Evolutionary conservation across 2,888 invertebrate genomes (phyloP).

Genomic region (Eudemis profundana): DNA sequence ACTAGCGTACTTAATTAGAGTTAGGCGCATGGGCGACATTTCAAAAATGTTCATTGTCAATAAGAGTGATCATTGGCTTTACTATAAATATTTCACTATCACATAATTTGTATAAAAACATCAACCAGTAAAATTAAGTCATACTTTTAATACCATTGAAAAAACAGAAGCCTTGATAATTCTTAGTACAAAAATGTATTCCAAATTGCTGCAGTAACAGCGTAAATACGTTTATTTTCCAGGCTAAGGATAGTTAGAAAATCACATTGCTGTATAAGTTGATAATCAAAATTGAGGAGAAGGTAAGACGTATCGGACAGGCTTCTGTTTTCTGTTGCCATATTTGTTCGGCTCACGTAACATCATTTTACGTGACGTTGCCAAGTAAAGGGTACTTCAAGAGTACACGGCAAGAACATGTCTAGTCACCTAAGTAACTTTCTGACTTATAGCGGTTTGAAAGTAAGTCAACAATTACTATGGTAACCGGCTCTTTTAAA

Average conservation of each 20-base stretch:
- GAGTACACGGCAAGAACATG: no score
- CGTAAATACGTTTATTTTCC: constrained; percentile 60
- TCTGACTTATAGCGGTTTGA: no score
- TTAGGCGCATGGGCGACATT: constrained; percentile 10
- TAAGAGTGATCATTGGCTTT: constrained; percentile 18
- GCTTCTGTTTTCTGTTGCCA: constrained; percentile 67
- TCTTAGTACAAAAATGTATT: background rate
- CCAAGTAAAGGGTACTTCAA: no score
- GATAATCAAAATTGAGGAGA: constrained; percentile 51
- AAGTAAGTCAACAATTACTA: no score
- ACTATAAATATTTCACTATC: constrained; percentile 12
- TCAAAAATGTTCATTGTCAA: background rate
- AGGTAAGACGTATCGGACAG: constrained; percentile 63
- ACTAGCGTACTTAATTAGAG: background rate
- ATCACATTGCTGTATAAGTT: constrained; percentile 78
- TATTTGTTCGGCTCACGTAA: constrained; percentile 18
- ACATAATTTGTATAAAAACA: constrained; percentile 23
- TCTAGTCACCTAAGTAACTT: no score
- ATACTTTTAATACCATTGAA: constrained; percentile 21
- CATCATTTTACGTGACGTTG: no score
- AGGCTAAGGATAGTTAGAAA: constrained; percentile 78
- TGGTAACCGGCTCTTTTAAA: no score
- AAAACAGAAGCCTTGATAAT: constrained; percentile 64
- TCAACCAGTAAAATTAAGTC: background rate
- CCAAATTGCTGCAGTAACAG: constrained; percentile 17